These are phyloP conservation scores for Elegia similella DNA, from an alignment of 2,888 invertebrate genomes.

Conservation along the genomic window DNA sequence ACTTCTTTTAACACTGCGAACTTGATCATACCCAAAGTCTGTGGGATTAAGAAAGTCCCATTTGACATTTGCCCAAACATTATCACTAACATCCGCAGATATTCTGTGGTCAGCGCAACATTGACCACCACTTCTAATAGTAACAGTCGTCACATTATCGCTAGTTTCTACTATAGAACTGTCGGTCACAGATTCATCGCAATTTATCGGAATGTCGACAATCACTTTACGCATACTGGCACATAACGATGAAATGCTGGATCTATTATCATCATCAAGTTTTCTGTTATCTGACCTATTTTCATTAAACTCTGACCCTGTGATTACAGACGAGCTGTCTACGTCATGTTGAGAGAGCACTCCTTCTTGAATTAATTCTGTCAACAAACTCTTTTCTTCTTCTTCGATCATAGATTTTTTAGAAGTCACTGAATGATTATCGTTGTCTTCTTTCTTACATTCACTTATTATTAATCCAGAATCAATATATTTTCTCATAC, in stretches of 20 bases:
- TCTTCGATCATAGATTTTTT: slow-evolving; percentile 45
- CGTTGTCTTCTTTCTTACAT: slow-evolving; percentile 43
- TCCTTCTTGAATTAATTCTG: slow-evolving; percentile 72
- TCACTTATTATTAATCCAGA: slow-evolving; percentile 68
- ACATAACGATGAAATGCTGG: slow-evolving; percentile 56
- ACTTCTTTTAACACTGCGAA: slow-evolving; percentile 69
- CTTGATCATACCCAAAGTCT: slow-evolving; percentile 73
- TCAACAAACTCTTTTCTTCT: slow-evolving; percentile 65
- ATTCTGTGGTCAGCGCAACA: slow-evolving; percentile 74
- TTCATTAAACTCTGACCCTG: slow-evolving; percentile 59
- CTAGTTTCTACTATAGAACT: slow-evolving; percentile 58
- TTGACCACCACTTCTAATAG: slow-evolving; percentile 62
- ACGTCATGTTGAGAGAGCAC: slow-evolving; percentile 69
- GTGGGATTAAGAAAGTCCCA: slow-evolving; percentile 75
- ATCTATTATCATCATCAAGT: slow-evolving; percentile 59
- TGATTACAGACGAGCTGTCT: slow-evolving; percentile 64
- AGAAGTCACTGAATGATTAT: slow-evolving; percentile 35
- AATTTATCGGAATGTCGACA: slow-evolving; percentile 68
- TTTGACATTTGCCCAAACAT: slow-evolving; percentile 73
- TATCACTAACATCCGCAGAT: slow-evolving; percentile 70
- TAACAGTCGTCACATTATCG: slow-evolving; percentile 68
- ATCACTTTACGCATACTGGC: slow-evolving; percentile 62
- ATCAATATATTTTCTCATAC: slow-evolving; percentile 75
- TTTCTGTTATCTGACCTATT: slow-evolving; percentile 49
- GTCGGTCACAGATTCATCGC: slow-evolving; percentile 58